Base-by-base conservation (phyloP, 2,888 invertebrate genomes). In the Xestoiulus laeticollis region DNA sequence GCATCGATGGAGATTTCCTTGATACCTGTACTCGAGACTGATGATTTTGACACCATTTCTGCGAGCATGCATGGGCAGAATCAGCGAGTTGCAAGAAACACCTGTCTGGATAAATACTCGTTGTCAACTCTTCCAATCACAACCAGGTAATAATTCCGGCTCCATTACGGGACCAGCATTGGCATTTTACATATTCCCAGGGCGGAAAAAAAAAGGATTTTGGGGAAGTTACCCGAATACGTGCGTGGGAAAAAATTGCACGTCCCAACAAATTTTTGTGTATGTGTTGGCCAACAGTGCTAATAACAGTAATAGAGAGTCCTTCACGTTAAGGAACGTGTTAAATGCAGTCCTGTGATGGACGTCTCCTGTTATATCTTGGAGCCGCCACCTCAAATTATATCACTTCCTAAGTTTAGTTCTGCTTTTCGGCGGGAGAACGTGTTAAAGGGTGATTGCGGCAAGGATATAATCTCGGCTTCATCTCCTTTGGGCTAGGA, bases 231-330 rank as follows among this genome's bases (percentile, higher is more conserved):
- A 8, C 59, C 59, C 59, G 8, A 12, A 68, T 68, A 22, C 59
- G n/a, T 22, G 59, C 59, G 59, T 68, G 59, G 59, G 59, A 68
- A 68, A 68, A 68, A 68, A 68, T 12, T 26, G 22, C 59, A 68
- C 59, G 59, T 68, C 22, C 59, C 59, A 68, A 12, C 22, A 68
- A 68, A 68, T 26, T 22, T 22, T 22, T 5, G 59, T 26, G 22
- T 68, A 68, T 5, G 59, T 68, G 59, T 68, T 68, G 22, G 22
- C 59, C 59, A 68, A 68, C n/a, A n/a, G 59, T n/a, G 22, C 59
- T 68, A 68, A 68, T 68, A 68, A 68, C 59, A 68, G 59, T 68
- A 68, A 68, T 68, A 68, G 53, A 59, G 59, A 22, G 59, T 68
- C 59, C 59, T 26, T 68, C 59, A 68, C 22, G 59, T 68, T 68